Percentiles rank a stretch among this genome's conserved stretches.
These are phyloP conservation scores for Hemaris fuciformis DNA, from an alignment of 2,888 invertebrate species.

Conservation along the genomic window DNA sequence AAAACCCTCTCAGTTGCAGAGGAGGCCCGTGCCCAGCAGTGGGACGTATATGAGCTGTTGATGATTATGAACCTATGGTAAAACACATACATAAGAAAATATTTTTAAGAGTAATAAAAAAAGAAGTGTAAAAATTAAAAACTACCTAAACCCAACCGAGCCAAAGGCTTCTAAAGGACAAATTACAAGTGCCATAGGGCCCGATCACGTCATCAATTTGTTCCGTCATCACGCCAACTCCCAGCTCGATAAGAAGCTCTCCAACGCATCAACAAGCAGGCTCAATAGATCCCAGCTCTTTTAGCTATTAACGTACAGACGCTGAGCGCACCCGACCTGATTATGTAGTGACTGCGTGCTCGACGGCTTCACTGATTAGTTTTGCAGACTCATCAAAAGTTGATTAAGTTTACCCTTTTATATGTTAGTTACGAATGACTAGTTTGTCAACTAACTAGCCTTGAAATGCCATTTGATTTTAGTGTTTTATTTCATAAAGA, in stretches of 20 bases:
- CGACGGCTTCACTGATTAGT: constrained; percentile 32
- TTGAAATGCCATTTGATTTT: too few species aligned
- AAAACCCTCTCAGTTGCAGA: too few species aligned
- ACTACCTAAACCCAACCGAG: not conserved
- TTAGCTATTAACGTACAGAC: not conserved
- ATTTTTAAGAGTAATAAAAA: too few species aligned
- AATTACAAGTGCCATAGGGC: not conserved
- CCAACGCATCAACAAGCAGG: not conserved
- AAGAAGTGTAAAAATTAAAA: not conserved
- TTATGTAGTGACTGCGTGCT: not conserved
- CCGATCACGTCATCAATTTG: not conserved
- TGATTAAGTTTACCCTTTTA: not conserved
- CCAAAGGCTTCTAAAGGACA: not conserved
- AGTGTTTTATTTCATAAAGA: too few species aligned
- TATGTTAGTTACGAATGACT: not conserved
- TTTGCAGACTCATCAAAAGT: constrained; percentile 24
- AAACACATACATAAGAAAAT: too few species aligned
- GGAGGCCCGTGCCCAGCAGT: too few species aligned
- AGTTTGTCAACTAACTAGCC: too few species aligned
- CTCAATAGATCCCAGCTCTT: not conserved
- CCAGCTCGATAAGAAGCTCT: not conserved
- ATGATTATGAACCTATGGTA: too few species aligned
- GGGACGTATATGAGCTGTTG: too few species aligned
- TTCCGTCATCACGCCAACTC: not conserved
- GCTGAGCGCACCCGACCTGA: constrained; percentile 48